Evolutionary conservation across 2,888 invertebrate genomes (phyloP).

Genomic region (Ceriagrion tenellum): DNA sequence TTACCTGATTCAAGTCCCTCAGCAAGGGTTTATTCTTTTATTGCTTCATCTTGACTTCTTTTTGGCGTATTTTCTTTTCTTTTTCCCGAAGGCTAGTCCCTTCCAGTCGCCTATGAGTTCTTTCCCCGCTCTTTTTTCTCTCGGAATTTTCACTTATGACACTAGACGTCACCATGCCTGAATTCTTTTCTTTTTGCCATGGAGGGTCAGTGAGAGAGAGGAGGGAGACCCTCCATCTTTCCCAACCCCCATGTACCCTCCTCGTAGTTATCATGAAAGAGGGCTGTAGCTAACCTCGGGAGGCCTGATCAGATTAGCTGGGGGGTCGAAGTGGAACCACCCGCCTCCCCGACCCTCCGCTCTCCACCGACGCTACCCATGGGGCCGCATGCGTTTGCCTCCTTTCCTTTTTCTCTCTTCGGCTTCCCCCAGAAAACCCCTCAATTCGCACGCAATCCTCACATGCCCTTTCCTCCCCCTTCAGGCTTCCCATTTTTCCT

Average conservation of each 20-base stretch:
- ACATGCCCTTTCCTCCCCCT: not conserved
- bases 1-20: not conserved
- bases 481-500: not conserved
- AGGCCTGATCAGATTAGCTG: constrained; percentile 30
- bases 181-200: not conserved
- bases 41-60: not conserved
- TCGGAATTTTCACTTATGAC: not conserved
- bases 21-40: not conserved
- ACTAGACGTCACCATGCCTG: not conserved
- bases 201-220: not conserved
- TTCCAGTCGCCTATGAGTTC: not conserved
- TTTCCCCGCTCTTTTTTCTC: not conserved
- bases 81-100: not conserved
- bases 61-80: not conserved
- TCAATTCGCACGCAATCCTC: not conserved
- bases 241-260: not conserved
- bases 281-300: not conserved
- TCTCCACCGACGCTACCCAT: not conserved
- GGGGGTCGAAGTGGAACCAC: not conserved
- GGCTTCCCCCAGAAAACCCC: not conserved
- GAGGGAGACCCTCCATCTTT: not conserved
- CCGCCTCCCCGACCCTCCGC: too few relatives aligned
- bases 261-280: not conserved
- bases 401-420: not conserved
- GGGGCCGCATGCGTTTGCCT: too few relatives aligned